Conservation (phyloP, 1,140 invertebrate species). For the Agrilus planipennis region DNA sequence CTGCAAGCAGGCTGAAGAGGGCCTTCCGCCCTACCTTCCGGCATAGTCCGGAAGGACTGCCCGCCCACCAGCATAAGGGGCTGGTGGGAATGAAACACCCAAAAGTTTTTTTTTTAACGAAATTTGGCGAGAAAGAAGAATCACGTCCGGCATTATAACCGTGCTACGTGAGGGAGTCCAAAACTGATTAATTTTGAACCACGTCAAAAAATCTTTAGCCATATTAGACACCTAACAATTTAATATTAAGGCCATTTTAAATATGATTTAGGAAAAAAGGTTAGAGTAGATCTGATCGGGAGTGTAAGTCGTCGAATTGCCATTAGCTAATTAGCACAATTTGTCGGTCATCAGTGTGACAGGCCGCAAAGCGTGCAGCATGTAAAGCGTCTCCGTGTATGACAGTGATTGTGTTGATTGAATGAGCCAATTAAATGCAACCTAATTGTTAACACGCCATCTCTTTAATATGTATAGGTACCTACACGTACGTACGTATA, state of each 20-base stretch:
- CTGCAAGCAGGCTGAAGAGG: too few relatives aligned
- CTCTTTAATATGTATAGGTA: neutral
- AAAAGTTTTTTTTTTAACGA: too few relatives aligned
- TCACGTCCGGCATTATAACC: too few relatives aligned
- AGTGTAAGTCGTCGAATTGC: neutral
- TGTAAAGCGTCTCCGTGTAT: conserved; percentile 3
- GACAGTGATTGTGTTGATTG: conserved; percentile 4
- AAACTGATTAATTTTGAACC: neutral
- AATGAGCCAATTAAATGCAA: conserved; percentile 4
- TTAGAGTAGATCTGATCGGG: neutral
- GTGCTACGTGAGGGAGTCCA: too few relatives aligned
- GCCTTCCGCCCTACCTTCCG: too few relatives aligned
- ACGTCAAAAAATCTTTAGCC: neutral
- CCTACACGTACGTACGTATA: neutral
- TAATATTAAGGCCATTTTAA: neutral
- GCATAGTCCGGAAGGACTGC: too few relatives aligned
- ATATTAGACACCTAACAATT: neutral
- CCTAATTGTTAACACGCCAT: conserved; percentile 1
- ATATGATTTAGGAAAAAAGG: neutral
- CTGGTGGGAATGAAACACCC: too few relatives aligned
- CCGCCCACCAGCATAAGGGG: too few relatives aligned
- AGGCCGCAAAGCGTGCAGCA: conserved; percentile 1
- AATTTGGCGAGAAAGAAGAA: too few relatives aligned
- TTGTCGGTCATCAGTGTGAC: neutral
- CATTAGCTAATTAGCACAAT: conserved; percentile 1